Evolutionary conservation across 2,113 vertebrate species (phyloP), one percentile per base, ranked within the genome.

Genomic region (Oxygymnocypris stewartii): DNA sequence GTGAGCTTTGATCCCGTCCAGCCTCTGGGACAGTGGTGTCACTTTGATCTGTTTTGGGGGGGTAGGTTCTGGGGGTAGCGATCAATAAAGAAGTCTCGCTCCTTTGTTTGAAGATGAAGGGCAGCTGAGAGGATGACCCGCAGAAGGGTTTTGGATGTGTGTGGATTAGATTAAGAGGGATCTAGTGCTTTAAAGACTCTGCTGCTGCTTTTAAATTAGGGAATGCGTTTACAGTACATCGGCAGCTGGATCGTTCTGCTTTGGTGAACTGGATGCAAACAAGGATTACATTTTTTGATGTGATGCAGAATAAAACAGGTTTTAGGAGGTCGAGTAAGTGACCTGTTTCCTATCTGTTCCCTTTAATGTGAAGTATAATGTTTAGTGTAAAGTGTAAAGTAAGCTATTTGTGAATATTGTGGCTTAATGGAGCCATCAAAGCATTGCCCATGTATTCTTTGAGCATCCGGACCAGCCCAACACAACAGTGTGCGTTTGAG

Each of bases 1-100:
- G 85, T 91, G 87, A 0, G 85, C 93, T 87, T 92, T 95, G 86
- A 94, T 94, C 25, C 87, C 76, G 12, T 93, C 93, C 93, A 91
- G 87, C 25, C 71, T 86, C 85, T 88, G 75, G 84, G 83, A 85
- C 85, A 63, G 49, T 77, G 87, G 57, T 81, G 86, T 71, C 40
- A 90, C 90, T 89, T 92, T 91, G 86, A 89, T 87, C 77, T 89
- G 86, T 81, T 89, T 86, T 77, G 84, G 84, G 86, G 69, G 82
- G 84, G 86, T 85, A n/a, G 71, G 81, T 81, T 84, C 31, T 65
- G 59, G 76, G 84, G 84, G 78, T 79, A 35, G 44, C 83, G 82
- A 85, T 84, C 89, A 90, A 85, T 90, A 88, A 88, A 88, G 87
- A 85, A 90, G 89, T 90, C 89, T 88, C 18, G 75, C 37, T 28